A percentile compares a stretch with the other conserved stretches of the same genome.
phyloP scores from a whole-genome alignment of 2,797 vertebrate species.

The Sebastes reedi region DNA sequence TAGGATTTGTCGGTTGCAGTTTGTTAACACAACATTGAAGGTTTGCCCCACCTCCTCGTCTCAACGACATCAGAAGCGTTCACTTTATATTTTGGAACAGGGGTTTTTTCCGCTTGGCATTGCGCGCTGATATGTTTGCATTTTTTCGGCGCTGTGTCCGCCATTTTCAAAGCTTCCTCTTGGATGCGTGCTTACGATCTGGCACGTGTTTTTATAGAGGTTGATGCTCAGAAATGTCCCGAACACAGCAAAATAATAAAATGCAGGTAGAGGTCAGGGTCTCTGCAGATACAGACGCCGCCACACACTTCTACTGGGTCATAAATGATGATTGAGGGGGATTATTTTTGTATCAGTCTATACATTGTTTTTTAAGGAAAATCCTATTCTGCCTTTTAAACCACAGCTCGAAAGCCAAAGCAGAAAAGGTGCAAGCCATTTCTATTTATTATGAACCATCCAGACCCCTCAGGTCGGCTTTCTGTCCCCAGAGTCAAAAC shows the following conservation, averaged over 20 bases:
- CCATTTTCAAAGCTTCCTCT: not conserved
- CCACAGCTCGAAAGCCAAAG: not conserved
- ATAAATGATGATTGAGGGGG: not conserved
- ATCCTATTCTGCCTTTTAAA: not conserved
- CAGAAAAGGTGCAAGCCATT: not conserved
- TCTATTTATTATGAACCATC: not conserved
- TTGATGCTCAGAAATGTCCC: fast-evolving
- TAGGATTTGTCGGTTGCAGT: not conserved
- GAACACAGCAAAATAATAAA: not conserved
- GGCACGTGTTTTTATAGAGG: not conserved
- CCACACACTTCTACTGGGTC: not conserved
- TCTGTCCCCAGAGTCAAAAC: too few relatives aligned
- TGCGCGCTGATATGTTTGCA: not conserved
- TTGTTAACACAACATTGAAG: not conserved
- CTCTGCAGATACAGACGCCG: not conserved
- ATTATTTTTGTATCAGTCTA: not conserved
- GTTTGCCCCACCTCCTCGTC: not conserved
- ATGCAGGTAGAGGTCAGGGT: not conserved
- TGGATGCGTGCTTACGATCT: not conserved
- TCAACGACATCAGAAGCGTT: not conserved
- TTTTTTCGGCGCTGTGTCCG: not conserved
- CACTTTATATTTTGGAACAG: not conserved
- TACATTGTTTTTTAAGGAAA: not conserved
- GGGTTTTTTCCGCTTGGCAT: not conserved
- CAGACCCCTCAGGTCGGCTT: too few relatives aligned